phyloP scores from a whole-genome alignment of 1,140 invertebrate genomes.

The Drosophila eugracilis region DNA sequence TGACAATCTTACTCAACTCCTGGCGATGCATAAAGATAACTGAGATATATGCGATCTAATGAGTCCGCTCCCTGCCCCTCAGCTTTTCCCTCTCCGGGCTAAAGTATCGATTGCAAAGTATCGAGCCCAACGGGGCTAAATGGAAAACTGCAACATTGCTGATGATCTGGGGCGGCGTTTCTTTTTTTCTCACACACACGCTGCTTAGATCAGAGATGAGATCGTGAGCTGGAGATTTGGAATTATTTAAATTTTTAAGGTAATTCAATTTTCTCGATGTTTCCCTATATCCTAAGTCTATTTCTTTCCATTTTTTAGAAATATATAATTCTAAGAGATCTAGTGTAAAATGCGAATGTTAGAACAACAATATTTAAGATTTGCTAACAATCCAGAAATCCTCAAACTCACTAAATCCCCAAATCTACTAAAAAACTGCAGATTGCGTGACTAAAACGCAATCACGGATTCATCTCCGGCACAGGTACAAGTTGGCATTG shows the following conservation, averaged over 20 bases:
- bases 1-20: slow-evolving; percentile 78
- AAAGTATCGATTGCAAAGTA: slow-evolving; percentile 83
- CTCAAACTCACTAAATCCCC: too few species aligned
- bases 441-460: slow-evolving; percentile 15
- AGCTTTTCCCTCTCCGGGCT: slow-evolving; percentile 33
- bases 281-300: too few species aligned
- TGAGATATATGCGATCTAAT: slow-evolving; percentile 78
- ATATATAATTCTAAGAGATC: neutral
- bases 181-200: slow-evolving; percentile 58
- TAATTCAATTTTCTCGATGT: too few species aligned
- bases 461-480: slow-evolving; percentile 33
- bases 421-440: neutral
- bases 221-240: slow-evolving; percentile 6
- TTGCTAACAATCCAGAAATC: too few species aligned
- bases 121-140: slow-evolving; percentile 64
- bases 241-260: neutral
- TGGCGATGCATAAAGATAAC: slow-evolving; percentile 77
- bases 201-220: slow-evolving; percentile 28
- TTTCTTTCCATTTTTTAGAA: neutral
- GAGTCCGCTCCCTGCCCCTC: slow-evolving; percentile 27
- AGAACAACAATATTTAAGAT: too few species aligned
- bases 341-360: too few species aligned
- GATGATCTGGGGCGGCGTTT: slow-evolving; percentile 34
- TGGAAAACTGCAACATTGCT: slow-evolving; percentile 63
- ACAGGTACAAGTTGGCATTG: slow-evolving; percentile 55